phyloP scores from a whole-genome alignment of 2,888 invertebrate genomes.

The Xylocampa areola region DNA sequence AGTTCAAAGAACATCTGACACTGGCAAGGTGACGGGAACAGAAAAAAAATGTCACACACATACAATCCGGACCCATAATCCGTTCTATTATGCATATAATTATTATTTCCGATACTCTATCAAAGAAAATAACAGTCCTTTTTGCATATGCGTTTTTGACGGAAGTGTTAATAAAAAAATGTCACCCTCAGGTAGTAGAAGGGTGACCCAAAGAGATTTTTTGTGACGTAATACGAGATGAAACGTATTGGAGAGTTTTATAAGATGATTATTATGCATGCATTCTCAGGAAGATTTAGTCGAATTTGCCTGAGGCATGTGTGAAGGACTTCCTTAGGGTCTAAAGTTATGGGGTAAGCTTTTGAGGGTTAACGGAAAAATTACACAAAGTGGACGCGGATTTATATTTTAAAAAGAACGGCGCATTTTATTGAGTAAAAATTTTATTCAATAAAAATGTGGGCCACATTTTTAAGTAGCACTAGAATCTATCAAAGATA shows the following conservation, averaged over 20 bases:
- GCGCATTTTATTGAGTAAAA: conserved; percentile 27
- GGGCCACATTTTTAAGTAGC: not conserved
- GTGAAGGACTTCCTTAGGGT: conserved; percentile 79
- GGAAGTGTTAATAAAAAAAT: conserved; percentile 89
- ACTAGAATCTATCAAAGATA: too few relatives aligned
- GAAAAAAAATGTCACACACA: conserved; percentile 81
- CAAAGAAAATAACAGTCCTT: conserved; percentile 88
- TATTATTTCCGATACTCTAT: conserved; percentile 88
- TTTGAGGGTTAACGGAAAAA: conserved; percentile 74
- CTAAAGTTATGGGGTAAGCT: conserved; percentile 63
- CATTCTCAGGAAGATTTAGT: conserved; percentile 88
- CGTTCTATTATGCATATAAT: conserved; percentile 89
- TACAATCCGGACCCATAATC: conserved; percentile 83
- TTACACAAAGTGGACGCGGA: conserved; percentile 43
- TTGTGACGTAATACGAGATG: conserved; percentile 82
- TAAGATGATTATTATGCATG: conserved; percentile 87
- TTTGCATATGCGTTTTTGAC: conserved; percentile 87
- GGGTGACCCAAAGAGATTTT: conserved; percentile 83
- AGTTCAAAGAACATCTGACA: conserved; percentile 80
- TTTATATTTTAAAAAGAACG: conserved; percentile 26
- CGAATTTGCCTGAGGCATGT: conserved; percentile 78
- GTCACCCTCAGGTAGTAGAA: conserved; percentile 86
- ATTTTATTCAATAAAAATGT: conserved; percentile 17
- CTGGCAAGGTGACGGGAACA: conserved; percentile 85
- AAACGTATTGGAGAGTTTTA: conserved; percentile 74